These are phyloP conservation scores for Aptenodytes patagonicus DNA, from an alignment of 2,113 vertebrate species.

Conservation along the genomic window DNA sequence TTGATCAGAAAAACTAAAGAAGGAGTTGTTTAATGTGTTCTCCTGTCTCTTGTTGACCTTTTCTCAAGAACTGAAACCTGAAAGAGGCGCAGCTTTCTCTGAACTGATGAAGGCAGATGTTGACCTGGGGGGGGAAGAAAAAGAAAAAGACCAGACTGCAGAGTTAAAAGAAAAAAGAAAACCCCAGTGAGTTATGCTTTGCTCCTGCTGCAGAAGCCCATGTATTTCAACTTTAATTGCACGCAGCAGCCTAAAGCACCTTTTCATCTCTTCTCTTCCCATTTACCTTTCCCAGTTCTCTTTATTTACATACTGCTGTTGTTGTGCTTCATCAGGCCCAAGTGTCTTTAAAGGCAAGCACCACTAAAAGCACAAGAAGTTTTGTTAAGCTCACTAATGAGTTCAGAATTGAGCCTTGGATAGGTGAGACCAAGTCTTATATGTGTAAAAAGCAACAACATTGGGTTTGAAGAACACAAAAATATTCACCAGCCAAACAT, in stretches of 20 bases:
- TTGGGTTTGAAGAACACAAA: background rate
- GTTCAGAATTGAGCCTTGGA: background rate
- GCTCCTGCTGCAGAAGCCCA: background rate
- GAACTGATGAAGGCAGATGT: background rate
- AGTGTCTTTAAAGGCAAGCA: background rate
- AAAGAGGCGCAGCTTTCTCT: background rate
- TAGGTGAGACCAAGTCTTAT: background rate
- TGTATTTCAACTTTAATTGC: constrained; percentile 5
- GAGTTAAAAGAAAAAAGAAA: background rate
- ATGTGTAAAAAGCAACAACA: background rate
- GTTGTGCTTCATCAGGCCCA: background rate
- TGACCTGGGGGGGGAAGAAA: background rate
- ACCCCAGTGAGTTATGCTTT: background rate
- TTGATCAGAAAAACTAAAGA: background rate
- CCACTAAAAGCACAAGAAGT: background rate
- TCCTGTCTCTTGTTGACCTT: background rate
- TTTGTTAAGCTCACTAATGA: background rate
- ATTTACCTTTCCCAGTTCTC: background rate
- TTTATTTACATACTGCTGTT: background rate
- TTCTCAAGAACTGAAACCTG: background rate
- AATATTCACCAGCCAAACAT: background rate
- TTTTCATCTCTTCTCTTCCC: background rate
- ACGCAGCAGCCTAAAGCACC: background rate
- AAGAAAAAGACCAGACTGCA: background rate
- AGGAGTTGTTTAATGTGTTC: background rate